Conservation (phyloP, 2,797 vertebrate species). For the Ceyx erithaca region DNA sequence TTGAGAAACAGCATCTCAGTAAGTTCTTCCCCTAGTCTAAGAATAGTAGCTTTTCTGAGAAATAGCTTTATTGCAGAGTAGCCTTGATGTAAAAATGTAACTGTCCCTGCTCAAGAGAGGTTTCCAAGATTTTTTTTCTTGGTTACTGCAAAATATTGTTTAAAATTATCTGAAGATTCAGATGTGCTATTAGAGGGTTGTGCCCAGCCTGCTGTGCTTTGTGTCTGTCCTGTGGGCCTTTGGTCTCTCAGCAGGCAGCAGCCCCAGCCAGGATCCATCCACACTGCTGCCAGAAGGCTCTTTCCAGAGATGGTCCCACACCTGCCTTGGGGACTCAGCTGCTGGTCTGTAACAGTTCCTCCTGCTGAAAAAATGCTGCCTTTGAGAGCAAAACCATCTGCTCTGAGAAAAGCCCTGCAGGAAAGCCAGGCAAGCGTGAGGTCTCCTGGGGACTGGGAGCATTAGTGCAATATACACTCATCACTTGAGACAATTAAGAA, state of each 20-base stretch:
- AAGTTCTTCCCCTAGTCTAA: slow-evolving; percentile 6
- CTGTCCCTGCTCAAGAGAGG: background rate
- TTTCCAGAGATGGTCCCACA: background rate
- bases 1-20: background rate
- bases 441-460: background rate
- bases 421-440: slow-evolving; percentile 43
- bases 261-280: background rate
- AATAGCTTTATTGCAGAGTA: background rate
- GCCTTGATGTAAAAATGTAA: background rate
- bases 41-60: background rate
- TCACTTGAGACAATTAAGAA: slow-evolving; percentile 54
- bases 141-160: background rate
- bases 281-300: background rate
- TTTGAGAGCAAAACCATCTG: slow-evolving; percentile 62
- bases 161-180: slow-evolving; percentile 12
- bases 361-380: background rate
- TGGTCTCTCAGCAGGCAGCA: background rate
- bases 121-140: slow-evolving; percentile 21
- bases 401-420: slow-evolving; percentile 48
- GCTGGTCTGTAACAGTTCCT: slow-evolving; percentile 15
- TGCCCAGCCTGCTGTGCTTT: background rate
- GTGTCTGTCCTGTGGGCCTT: background rate
- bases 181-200: background rate
- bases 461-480: slow-evolving; percentile 28
- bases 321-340: slow-evolving; percentile 55